Evolutionary conservation across 2,888 invertebrate species (phyloP), one percentile per base, ranked within the genome.

Genomic region (Drepana falcataria): DNA sequence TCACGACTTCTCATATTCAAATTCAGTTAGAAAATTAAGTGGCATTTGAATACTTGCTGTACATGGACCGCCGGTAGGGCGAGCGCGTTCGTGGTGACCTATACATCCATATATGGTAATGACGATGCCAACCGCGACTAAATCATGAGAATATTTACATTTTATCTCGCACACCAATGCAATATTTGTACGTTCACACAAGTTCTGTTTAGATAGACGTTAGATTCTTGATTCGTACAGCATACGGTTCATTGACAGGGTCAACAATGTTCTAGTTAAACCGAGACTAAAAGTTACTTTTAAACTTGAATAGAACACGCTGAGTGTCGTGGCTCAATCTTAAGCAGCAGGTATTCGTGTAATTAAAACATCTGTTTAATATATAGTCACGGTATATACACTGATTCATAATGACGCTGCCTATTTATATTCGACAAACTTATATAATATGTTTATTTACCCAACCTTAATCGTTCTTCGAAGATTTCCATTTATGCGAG

Each of bases 121-220:
- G 75, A 76, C 75, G 76, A 77, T 75, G 79, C 71, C 78, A 67
- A 71, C 78, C 71, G 70, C 78, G 73, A 71, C 75, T 75, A 81
- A 81, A 81, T 81, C 80, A 81, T 79, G 74, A 72, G 75, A 79
- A 78, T 81, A 81, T 85, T 85, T 79, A 81, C 77, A 79, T 78
- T 79, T 75, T 72, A 71, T 72, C 64, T 76, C 72, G 67, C 70
- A 69, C 61, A 61, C 64, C 68, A 71, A 63, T 77, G 73, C 68
- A 70, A 75, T 73, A 66, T 77, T 53, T 54, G 33, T 54, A 55
- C 55, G 51, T 49, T 35, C 62, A 52, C 41, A 37, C 5, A 49
- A 51, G 53, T 55, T 44, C 52, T 56, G 51, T 2, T 40, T 56
- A 48, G 49, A 51, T 51, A 51, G 35, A 48, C 47, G 9, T 47